Percentiles rank a stretch among this genome's conserved stretches.
Conservation (phyloP, 2,113 vertebrate species). For the Merops nubicus region DNA sequence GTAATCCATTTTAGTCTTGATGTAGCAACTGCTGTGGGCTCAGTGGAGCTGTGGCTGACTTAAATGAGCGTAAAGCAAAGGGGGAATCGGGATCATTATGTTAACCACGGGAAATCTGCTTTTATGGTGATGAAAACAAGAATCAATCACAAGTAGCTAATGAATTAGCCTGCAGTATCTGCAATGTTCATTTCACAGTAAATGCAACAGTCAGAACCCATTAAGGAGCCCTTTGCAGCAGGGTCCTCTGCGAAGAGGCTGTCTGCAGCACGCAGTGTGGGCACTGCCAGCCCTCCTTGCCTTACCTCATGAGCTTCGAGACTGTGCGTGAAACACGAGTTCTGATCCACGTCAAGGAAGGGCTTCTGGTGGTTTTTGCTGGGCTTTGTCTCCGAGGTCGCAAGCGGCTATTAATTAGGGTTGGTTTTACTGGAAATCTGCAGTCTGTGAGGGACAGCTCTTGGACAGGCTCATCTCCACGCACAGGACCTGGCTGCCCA, state of each 20-base stretch:
- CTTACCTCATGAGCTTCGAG: accelerated
- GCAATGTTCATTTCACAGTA: not conserved
- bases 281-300: not conserved
- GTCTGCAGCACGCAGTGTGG: accelerated
- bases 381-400: not conserved
- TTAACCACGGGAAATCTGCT: conserved; percentile 18
- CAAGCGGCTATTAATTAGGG: not conserved
- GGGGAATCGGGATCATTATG: not conserved
- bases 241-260: not conserved
- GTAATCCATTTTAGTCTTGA: not conserved
- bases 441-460: not conserved
- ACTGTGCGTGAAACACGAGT: not conserved
- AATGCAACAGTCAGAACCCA: not conserved
- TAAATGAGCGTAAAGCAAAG: not conserved
- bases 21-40: not conserved
- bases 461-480: not conserved
- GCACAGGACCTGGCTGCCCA: not conserved
- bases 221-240: not conserved
- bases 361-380: not conserved
- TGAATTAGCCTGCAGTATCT: conserved; percentile 15
- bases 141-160: conserved; percentile 7
- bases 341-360: not conserved
- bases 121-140: conserved; percentile 29
- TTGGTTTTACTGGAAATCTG: not conserved
- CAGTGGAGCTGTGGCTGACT: not conserved